Percentiles rank a stretch among this genome's conserved stretches.
These are phyloP conservation scores for Eulemur macaco DNA, from an alignment of 2,113 vertebrate species.

Conservation along the genomic window DNA sequence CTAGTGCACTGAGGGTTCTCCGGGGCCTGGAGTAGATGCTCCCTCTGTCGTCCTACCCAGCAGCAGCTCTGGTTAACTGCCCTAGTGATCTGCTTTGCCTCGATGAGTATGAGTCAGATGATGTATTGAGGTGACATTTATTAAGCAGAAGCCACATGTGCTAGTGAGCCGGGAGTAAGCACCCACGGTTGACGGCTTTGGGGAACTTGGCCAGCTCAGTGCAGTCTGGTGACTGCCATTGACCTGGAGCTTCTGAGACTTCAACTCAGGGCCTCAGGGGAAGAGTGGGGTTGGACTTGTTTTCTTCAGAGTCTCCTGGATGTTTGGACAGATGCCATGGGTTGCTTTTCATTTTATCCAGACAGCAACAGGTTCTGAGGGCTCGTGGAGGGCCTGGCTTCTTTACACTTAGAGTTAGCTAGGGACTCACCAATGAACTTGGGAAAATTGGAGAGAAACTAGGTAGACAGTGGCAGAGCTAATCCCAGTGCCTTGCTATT, in stretches of 20 bases:
- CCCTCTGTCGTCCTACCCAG: not conserved
- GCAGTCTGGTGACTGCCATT: not conserved
- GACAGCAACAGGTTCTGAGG: not conserved
- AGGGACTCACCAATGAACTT: not conserved
- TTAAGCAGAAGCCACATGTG: not conserved
- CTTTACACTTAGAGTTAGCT: not conserved
- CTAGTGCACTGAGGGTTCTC: no score
- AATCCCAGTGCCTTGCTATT: not conserved
- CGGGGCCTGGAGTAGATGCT: not conserved
- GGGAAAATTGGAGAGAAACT: not conserved
- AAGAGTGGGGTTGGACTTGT: not conserved
- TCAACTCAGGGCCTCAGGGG: not conserved
- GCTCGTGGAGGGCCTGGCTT: not conserved
- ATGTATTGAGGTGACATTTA: not conserved
- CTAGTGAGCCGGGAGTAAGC: not conserved
- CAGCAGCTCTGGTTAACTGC: not conserved
- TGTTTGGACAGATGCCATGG: not conserved
- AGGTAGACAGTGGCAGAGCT: not conserved
- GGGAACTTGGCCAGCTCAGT: not conserved
- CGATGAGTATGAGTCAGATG: not conserved
- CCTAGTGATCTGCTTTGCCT: not conserved
- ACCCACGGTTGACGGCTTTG: fast-evolving
- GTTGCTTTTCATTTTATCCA: not conserved
- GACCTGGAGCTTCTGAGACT: not conserved
- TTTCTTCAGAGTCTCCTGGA: not conserved